Base-by-base conservation (phyloP, 1,140 invertebrate genomes). In the Drosophila asahinai region DNA sequence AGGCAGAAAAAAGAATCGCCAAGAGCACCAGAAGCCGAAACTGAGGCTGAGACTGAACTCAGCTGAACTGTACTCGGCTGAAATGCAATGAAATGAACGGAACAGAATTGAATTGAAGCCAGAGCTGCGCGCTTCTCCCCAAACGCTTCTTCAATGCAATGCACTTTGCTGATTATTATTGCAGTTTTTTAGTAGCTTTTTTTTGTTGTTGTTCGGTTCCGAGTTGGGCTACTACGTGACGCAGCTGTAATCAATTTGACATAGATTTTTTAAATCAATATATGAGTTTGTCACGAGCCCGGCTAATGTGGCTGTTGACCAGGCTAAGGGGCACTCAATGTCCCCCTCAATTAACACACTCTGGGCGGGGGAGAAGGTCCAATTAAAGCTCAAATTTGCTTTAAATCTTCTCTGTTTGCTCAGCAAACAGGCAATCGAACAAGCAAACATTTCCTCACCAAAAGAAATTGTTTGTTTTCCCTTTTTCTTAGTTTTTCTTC, bases 161-260 rank as follows among this genome's bases (percentile, higher is more conserved):
- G 83, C 83, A 87, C 84, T 87, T 87, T 87, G 68, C 77, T 87
- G 83, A 87, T 87, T 87, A 87, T 90, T 79, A 80, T 61, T 70
- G 62, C 73, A 59, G 52, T 59, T 81, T 81, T 67, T 38, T 22
- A 55, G 33, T 38, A 9, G 0, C 6, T 49, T 62, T 45, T 58
- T 58, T 64, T 49, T 70, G 57, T 70, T 49, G 51, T 30, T 57
- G 27, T 6, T 55, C 38, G 33, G n/a, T 65, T 68, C 40, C 17
- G 33, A 42, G 40, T 42, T 51, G 48, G 40, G 43, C 14, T 15
- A 11, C 43, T 51, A 79, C 62, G 76, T 86, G 71, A 68, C 63
- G 61, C 61, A 49, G 62, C 70, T 72, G 67, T 81, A 81, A 89
- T 89, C 81, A 90, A 89, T 75, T 84, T 90, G 84, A 89, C 84